Percentiles rank a stretch among this genome's conserved stretches.
Evolutionary conservation across 2,113 vertebrate species (phyloP).

Genomic region (Tapirus terrestris): DNA sequence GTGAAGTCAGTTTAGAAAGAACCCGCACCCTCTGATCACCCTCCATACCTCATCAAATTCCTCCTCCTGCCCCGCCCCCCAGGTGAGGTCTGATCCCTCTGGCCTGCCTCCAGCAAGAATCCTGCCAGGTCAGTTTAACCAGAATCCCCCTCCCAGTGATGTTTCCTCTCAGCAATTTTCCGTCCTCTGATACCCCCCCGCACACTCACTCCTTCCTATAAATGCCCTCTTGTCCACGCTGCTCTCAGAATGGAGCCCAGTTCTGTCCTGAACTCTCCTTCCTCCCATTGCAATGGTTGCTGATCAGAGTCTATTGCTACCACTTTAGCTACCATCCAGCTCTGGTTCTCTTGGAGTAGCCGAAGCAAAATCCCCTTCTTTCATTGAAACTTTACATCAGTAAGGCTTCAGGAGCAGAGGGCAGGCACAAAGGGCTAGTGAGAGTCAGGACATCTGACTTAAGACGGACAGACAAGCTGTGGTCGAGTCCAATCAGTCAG

Average conservation of each 20-base stretch:
- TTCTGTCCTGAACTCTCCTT: neutral
- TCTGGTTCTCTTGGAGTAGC: neutral
- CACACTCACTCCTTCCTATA: too few species aligned
- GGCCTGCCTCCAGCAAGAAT: neutral
- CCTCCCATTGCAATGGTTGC: neutral
- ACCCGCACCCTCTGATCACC: neutral
- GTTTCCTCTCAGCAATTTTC: neutral
- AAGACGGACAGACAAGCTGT: neutral
- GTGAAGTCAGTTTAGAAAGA: neutral
- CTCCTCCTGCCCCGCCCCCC: neutral
- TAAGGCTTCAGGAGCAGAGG: neutral
- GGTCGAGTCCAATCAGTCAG: neutral
- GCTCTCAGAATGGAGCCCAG: neutral
- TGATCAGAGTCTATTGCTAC: neutral
- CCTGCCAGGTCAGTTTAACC: neutral
- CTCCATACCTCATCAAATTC: neutral
- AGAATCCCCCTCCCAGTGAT: neutral
- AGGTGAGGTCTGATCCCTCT: neutral
- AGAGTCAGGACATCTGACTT: rapidly evolving
- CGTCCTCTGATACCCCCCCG: rapidly evolving
- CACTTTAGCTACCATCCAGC: neutral
- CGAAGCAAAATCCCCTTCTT: neutral
- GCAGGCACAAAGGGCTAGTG: neutral
- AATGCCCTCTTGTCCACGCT: rapidly evolving
- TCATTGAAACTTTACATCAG: neutral